Conservation (phyloP, 2,113 vertebrate species). For the Zosterops japonicus region DNA sequence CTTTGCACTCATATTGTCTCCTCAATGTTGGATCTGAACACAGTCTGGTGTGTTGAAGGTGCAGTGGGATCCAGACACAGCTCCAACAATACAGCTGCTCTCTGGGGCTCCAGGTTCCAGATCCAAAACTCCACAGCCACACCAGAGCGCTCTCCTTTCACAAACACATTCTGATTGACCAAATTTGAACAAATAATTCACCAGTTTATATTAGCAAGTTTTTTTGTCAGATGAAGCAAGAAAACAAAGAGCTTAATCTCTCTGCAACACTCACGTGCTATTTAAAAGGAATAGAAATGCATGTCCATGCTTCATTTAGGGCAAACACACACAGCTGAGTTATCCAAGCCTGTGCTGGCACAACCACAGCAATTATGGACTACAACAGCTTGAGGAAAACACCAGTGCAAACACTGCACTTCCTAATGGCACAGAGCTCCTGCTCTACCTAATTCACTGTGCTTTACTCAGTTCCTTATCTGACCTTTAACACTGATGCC, state of each 20-base stretch:
- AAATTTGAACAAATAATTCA: not conserved
- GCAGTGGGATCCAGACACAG: not conserved
- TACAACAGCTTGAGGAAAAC: not conserved
- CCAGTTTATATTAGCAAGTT: not conserved
- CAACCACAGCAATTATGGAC: not conserved
- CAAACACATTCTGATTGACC: not conserved
- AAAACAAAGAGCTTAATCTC: not conserved
- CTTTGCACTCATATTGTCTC: not conserved
- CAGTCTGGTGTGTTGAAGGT: not conserved
- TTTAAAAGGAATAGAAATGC: not conserved
- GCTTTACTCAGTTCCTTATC: not conserved
- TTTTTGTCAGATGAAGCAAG: not conserved
- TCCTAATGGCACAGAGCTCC: not conserved
- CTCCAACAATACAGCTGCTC: not conserved
- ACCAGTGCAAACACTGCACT: not conserved
- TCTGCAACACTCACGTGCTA: not conserved
- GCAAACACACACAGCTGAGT: not conserved
- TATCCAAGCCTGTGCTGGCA: not conserved
- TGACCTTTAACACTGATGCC: not conserved
- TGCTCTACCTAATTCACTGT: not conserved
- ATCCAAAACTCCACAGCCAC: not conserved
- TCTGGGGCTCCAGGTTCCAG: not conserved
- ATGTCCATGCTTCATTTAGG: not conserved
- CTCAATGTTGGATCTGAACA: not conserved
- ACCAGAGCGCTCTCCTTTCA: not conserved